Conservation (phyloP, 2,888 invertebrate species). For the Latrodectus hesperus region DNA sequence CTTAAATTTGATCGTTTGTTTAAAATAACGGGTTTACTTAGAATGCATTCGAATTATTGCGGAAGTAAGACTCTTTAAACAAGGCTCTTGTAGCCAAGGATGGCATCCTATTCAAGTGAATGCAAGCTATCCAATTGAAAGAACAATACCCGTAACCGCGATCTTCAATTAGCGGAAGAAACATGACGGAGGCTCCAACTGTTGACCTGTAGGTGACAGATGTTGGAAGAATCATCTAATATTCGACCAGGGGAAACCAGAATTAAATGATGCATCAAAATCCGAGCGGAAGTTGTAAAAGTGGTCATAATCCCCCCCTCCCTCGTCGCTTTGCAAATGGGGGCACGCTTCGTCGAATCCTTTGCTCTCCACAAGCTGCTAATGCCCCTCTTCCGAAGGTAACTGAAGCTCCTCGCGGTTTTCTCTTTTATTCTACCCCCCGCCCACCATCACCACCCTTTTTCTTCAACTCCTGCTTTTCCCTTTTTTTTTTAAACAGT, state of each 20-base stretch:
- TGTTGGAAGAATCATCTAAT: constrained; percentile 57
- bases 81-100: too few species aligned
- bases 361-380: not conserved
- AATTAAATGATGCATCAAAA: constrained; percentile 63
- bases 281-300: constrained; percentile 68
- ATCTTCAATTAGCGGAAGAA: too few species aligned
- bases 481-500: too few species aligned
- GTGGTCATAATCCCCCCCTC: constrained; percentile 60
- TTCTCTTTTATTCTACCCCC: not conserved
- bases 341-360: constrained; percentile 52
- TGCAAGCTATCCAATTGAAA: too few species aligned
- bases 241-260: constrained; percentile 1
- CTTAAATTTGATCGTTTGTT: too few species aligned
- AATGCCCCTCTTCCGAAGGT: not conserved
- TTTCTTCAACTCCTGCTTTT: too few species aligned
- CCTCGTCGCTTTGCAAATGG: constrained; percentile 60
- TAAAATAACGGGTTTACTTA: too few species aligned
- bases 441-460: constrained; percentile 11
- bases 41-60: too few species aligned
- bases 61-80: too few species aligned
- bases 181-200: too few species aligned
- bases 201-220: constrained; percentile 36
- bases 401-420: constrained; percentile 17
- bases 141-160: too few species aligned
- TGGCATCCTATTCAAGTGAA: too few species aligned